Evolutionary conservation across 2,797 vertebrate genomes (phyloP).

Genomic region (Epinephelus malabaricus): DNA sequence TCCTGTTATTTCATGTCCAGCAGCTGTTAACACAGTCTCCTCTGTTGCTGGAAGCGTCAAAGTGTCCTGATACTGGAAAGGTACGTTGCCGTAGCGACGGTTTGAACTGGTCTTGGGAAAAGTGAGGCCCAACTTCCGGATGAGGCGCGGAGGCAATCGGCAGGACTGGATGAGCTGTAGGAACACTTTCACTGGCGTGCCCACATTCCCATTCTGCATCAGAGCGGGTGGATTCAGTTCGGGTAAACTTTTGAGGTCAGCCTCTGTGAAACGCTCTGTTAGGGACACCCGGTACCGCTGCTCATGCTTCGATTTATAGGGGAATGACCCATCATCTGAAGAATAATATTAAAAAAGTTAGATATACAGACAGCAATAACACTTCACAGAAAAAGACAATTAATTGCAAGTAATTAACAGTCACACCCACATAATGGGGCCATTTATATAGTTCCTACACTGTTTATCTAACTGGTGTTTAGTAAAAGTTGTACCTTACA

Average conservation of each 20-base stretch:
- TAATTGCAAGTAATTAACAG: no score
- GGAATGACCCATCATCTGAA: conserved; percentile 82
- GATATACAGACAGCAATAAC: background rate
- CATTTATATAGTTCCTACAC: no score
- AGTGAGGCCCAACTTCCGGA: conserved; percentile 91
- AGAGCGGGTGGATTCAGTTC: conserved; percentile 94
- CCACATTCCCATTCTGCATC: conserved; percentile 95
- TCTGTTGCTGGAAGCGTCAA: conserved; percentile 76
- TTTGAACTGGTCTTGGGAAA: conserved; percentile 91
- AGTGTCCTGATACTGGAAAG: conserved; percentile 88
- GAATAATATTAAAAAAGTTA: background rate
- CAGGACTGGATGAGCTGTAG: conserved; percentile 94
- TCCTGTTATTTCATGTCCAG: conserved; percentile 87
- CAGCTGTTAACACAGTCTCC: conserved; percentile 90
- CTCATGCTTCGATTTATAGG: conserved; percentile 86
- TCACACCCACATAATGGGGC: no score
- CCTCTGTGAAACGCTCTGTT: conserved; percentile 83
- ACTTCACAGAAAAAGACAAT: no score
- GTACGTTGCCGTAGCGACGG: conserved; percentile 94
- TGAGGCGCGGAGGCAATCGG: conserved; percentile 91
- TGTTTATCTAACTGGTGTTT: no score
- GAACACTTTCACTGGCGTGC: conserved; percentile 91
- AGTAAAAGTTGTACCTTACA: no score
- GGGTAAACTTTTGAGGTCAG: conserved; percentile 87
- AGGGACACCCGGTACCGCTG: conserved; percentile 70